Percentiles rank a stretch among this genome's conserved stretches.
Evolutionary conservation across 2,888 invertebrate genomes (phyloP).

Genomic region (Chalcis sispes): DNA sequence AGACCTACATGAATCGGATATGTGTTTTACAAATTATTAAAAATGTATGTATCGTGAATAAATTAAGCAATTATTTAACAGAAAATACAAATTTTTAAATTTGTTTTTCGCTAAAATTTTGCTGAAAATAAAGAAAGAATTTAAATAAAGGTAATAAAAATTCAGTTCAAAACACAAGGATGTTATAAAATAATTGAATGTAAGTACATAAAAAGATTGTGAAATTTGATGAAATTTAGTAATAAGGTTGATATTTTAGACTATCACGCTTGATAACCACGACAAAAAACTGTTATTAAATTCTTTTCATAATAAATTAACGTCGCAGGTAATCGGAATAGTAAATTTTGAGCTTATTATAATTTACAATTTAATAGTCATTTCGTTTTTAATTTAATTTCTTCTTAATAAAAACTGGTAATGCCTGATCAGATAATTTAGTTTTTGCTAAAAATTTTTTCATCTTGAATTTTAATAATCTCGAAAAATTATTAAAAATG

Average conservation of each 20-base stretch:
- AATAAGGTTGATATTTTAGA: not conserved
- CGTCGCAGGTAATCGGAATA: not conserved
- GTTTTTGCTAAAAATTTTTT: too few species aligned
- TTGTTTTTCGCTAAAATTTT: too few species aligned
- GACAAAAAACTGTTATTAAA: not conserved
- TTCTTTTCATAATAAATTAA: not conserved
- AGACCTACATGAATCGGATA: too few species aligned
- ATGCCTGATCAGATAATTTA: too few species aligned
- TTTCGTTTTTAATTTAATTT: too few species aligned
- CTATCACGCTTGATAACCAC: not conserved
- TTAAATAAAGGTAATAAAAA: not conserved
- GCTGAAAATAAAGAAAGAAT: not conserved
- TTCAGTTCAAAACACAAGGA: not conserved
- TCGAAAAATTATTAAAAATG: too few species aligned
- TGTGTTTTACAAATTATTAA: too few species aligned
- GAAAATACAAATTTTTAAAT: too few species aligned
- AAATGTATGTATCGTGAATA: too few species aligned
- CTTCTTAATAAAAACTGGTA: too few species aligned
- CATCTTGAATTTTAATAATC: too few species aligned
- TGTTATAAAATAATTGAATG: not conserved
- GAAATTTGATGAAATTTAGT: not conserved
- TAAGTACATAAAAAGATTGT: not conserved
- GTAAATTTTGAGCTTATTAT: not conserved
- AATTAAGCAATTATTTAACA: too few species aligned
- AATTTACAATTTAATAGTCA: not conserved